Conservation (phyloP, 30 jellyfish, hydroid and myxozoan genomes). For the Hydractinia echinata region DNA sequence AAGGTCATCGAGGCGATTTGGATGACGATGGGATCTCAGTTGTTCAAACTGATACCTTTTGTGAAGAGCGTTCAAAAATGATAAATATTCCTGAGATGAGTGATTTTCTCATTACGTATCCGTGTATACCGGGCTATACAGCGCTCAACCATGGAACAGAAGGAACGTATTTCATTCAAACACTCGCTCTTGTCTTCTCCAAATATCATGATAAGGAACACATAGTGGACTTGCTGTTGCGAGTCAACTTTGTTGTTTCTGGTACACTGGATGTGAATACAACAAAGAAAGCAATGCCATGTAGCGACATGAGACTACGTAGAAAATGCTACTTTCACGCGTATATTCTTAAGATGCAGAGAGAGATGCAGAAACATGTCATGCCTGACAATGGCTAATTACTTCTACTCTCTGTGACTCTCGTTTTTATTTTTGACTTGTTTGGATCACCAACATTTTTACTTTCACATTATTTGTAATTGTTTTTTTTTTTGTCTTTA, state of each 20-base stretch:
- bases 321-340: constrained; percentile 44
- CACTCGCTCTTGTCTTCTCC: constrained; percentile 24
- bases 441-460: not conserved
- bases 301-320: constrained; percentile 58
- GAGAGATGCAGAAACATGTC: not conserved
- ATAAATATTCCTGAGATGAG: constrained; percentile 41
- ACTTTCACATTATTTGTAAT: not conserved
- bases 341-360: not conserved
- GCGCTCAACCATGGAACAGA: constrained; percentile 35
- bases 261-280: not conserved
- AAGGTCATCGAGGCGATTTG: constrained; percentile 72
- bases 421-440: not conserved
- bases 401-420: too few relatives aligned
- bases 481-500: not conserved
- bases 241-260: constrained; percentile 55
- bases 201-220: constrained; percentile 34
- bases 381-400: too few relatives aligned
- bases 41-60: constrained; percentile 17
- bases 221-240: constrained; percentile 45
- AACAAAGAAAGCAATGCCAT: constrained; percentile 46
- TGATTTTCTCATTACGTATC: constrained; percentile 57
- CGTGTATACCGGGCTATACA: constrained; percentile 58
- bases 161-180: constrained; percentile 65
- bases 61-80: not conserved
- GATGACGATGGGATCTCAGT: constrained; percentile 49